These are phyloP conservation scores for Margaritifera margaritifera DNA, from an alignment of 2,888 invertebrate genomes.

Conservation along the genomic window DNA sequence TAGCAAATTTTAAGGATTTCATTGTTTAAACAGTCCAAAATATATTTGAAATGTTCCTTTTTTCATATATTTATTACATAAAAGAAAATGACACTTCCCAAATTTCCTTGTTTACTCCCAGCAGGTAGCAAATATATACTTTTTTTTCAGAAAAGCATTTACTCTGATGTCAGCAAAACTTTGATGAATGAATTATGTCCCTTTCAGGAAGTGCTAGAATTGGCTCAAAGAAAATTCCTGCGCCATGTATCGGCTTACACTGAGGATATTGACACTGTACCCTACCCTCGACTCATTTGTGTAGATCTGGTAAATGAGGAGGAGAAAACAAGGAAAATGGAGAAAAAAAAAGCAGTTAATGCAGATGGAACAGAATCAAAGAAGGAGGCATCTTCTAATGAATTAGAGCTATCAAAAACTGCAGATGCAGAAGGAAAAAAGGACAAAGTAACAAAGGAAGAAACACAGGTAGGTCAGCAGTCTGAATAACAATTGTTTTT, in stretches of 20 bases:
- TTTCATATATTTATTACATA: too few relatives aligned
- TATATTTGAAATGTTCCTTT: too few relatives aligned
- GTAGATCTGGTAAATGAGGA: conserved; percentile 50
- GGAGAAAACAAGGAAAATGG: conserved; percentile 11
- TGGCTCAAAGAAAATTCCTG: conserved; percentile 68
- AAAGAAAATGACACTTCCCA: too few relatives aligned
- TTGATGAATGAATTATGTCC: neutral
- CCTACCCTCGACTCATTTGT: conserved; percentile 60
- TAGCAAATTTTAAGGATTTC: too few relatives aligned
- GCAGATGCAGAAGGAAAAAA: conserved; percentile 13
- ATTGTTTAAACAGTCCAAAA: too few relatives aligned
- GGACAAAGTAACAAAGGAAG: conserved; percentile 6
- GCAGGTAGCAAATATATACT: too few relatives aligned
- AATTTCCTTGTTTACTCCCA: too few relatives aligned
- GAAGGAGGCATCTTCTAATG: neutral
- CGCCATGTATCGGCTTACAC: conserved; percentile 58
- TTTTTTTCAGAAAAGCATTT: too few relatives aligned
- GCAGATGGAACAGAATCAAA: conserved; percentile 3
- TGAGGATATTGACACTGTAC: conserved; percentile 46
- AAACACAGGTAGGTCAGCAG: conserved; percentile 4
- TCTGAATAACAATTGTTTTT: neutral
- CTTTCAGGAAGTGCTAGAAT: conserved; percentile 65
- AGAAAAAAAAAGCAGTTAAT: conserved; percentile 11
- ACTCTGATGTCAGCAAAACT: too few relatives aligned
- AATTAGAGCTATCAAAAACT: neutral